phyloP scores from a whole-genome alignment of 1,140 invertebrate species.

The Chrysomallon squamiferum region DNA sequence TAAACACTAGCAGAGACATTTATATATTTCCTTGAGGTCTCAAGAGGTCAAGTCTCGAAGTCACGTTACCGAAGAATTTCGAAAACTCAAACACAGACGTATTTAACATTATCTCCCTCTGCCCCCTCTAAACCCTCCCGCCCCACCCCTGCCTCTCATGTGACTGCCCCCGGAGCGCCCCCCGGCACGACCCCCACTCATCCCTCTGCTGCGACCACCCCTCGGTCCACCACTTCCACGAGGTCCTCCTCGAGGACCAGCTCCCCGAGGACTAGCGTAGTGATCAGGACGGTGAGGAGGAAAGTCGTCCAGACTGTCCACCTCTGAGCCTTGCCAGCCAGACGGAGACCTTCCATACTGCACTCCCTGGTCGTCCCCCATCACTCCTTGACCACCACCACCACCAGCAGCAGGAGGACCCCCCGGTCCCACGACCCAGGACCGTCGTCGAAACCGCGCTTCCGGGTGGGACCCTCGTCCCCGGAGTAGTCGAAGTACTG shows the following conservation, averaged over 20 bases:
- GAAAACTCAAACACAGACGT: too few relatives aligned
- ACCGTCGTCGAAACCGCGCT: not conserved
- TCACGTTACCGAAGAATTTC: too few relatives aligned
- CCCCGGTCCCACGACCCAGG: not conserved
- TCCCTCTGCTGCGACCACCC: conserved; percentile 7
- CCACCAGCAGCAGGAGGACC: not conserved
- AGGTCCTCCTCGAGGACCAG: conserved; percentile 3
- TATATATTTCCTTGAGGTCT: too few relatives aligned
- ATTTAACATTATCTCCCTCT: conserved; percentile 13
- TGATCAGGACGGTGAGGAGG: not conserved
- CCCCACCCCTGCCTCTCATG: conserved; percentile 23
- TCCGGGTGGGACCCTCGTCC: not conserved
- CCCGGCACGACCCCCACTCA: conserved; percentile 15
- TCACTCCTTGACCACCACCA: not conserved
- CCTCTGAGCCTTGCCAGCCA: conserved; percentile 10
- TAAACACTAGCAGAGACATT: too few relatives aligned
- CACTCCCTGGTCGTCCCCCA: conserved; percentile 9
- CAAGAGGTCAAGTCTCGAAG: too few relatives aligned
- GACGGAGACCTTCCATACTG: conserved; percentile 13
- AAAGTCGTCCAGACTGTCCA: not conserved
- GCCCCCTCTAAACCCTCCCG: conserved; percentile 16
- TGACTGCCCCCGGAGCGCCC: conserved; percentile 1
- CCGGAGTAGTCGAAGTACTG: not conserved
- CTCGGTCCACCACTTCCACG: conserved; percentile 8
- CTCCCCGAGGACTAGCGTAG: not conserved